Conservation (phyloP, 2,797 vertebrate species). For the Fistularia commersonii region DNA sequence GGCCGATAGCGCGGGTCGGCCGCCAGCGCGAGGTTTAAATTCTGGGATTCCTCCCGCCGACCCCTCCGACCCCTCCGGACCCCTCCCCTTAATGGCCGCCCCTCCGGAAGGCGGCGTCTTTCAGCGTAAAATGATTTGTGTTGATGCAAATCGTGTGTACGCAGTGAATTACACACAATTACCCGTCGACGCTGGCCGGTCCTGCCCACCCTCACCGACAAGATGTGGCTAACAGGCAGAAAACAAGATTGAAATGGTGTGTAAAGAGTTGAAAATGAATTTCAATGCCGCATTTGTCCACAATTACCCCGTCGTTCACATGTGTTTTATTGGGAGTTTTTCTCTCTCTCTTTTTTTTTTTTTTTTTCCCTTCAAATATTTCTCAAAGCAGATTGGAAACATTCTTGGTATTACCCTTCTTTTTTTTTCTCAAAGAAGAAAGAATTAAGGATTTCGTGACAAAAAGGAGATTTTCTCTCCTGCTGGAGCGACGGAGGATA, state of each 20-base stretch:
- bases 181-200: constrained; percentile 94
- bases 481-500: constrained; percentile 80
- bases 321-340: constrained; percentile 91
- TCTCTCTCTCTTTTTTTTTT: constrained; percentile 42
- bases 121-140: constrained; percentile 66
- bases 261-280: constrained; percentile 99
- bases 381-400: constrained; percentile 93
- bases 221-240: constrained; percentile 99
- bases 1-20: too few relatives aligned
- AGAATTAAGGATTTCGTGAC: constrained; percentile 86
- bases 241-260: constrained; percentile 99
- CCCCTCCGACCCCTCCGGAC: background rate
- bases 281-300: constrained; percentile 99
- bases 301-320: constrained; percentile 99
- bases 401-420: constrained; percentile 80
- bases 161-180: constrained; percentile 97
- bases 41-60: too few relatives aligned
- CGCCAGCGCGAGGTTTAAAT: too few relatives aligned
- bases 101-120: background rate
- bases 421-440: constrained; percentile 79
- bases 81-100: background rate
- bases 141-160: constrained; percentile 94
- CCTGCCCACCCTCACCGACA: constrained; percentile 96
- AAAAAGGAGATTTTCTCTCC: constrained; percentile 86
- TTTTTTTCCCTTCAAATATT: constrained; percentile 67